phyloP scores from a whole-genome alignment of 2,113 vertebrate genomes.

The Lepus timidus region DNA sequence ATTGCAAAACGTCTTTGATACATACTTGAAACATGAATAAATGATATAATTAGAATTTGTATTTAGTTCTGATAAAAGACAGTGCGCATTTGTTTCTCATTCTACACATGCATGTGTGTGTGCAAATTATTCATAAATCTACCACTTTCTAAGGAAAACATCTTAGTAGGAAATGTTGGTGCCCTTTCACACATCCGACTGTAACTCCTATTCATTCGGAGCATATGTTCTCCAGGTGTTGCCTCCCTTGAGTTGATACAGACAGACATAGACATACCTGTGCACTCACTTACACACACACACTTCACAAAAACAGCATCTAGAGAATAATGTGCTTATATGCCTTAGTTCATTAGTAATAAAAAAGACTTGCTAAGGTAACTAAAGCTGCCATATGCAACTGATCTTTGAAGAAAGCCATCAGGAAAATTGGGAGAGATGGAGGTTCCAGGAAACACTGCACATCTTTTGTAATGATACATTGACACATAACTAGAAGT shows the following conservation, averaged over 20 bases:
- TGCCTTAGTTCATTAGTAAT: neutral
- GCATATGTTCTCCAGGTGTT: neutral
- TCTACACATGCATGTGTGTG: neutral
- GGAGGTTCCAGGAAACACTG: rapidly evolving
- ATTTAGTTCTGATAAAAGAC: neutral
- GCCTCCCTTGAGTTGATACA: neutral
- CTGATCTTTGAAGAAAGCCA: neutral
- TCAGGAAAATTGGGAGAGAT: neutral
- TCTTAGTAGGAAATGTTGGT: neutral
- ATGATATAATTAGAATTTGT: neutral
- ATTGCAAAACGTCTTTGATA: neutral
- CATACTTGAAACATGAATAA: neutral
- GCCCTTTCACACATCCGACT: neutral
- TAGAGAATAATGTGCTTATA: neutral
- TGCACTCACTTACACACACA: neutral
- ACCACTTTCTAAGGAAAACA: neutral
- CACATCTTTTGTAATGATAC: too few relatives aligned
- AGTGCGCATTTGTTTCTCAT: neutral
- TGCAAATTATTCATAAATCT: neutral
- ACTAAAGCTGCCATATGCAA: neutral
- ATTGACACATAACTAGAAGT: rapidly evolving
- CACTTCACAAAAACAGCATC: neutral
- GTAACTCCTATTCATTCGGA: neutral
- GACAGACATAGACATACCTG: neutral
- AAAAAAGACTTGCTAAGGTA: neutral